These are phyloP conservation scores for Diaphora mendica DNA, from an alignment of 2,888 invertebrate genomes.

Conservation along the genomic window DNA sequence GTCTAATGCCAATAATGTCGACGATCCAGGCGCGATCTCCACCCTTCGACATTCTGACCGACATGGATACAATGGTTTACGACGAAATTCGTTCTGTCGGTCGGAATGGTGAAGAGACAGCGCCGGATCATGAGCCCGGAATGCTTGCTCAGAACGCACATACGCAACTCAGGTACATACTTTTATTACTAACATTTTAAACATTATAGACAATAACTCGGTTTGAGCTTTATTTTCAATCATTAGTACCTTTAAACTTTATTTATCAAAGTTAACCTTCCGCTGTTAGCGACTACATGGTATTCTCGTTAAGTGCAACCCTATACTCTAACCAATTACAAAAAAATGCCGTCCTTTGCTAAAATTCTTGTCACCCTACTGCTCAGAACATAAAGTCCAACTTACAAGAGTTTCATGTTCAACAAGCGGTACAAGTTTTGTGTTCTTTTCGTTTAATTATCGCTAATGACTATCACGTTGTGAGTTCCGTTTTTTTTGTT, in stretches of 20 bases:
- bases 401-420: background rate
- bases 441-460: conserved; percentile 54
- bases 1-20: no score
- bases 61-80: no score
- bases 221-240: background rate
- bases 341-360: background rate
- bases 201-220: background rate
- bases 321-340: conserved; percentile 24
- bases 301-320: conserved; percentile 30
- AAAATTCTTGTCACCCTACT: conserved; percentile 18
- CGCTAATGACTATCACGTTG: conserved; percentile 52
- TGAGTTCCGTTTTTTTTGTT: conserved; percentile 51
- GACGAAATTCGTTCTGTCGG: no score
- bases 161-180: background rate
- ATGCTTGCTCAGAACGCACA: no score
- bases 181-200: background rate
- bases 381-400: conserved; percentile 14
- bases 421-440: conserved; percentile 10
- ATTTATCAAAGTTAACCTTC: background rate
- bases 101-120: no score
- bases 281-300: background rate
- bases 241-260: background rate
- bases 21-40: no score
- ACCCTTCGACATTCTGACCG: no score
- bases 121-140: no score